phyloP scores from a whole-genome alignment of 2,888 invertebrate species.

The Trissoscelio sp. region DNA sequence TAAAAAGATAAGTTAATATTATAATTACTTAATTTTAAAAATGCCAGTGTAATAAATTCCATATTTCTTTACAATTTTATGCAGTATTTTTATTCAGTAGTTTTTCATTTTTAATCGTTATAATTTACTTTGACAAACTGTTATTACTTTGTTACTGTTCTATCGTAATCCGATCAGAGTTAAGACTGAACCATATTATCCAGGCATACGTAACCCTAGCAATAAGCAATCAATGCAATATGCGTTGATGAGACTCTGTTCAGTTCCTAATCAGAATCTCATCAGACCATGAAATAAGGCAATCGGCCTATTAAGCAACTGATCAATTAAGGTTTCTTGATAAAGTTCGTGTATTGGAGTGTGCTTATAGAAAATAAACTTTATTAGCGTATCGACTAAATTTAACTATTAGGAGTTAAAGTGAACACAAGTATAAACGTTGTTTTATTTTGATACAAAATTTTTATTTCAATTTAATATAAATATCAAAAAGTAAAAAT shows the following conservation, averaged over 20 bases:
- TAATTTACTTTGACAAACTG: too few species aligned
- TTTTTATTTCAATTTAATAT: too few species aligned
- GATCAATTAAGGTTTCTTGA: constrained; percentile 30
- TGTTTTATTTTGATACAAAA: too few species aligned
- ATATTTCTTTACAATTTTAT: too few species aligned
- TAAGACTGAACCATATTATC: constrained; percentile 1
- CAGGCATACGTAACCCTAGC: constrained; percentile 1
- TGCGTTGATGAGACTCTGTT: constrained; percentile 29
- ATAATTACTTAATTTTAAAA: too few species aligned
- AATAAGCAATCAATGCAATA: constrained; percentile 27
- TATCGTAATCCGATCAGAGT: background rate
- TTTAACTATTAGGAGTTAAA: too few species aligned
- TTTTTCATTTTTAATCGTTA: too few species aligned
- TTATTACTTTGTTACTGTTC: background rate
- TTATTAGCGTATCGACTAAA: background rate
- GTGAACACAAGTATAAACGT: too few species aligned
- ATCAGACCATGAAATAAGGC: constrained; percentile 40
- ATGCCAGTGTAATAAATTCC: too few species aligned
- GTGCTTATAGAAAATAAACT: background rate
- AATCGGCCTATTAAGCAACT: constrained; percentile 19
- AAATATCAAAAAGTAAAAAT: too few species aligned
- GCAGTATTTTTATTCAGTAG: too few species aligned
- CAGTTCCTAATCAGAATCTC: constrained; percentile 28
- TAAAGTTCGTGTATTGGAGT: background rate
- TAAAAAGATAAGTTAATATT: too few species aligned